Conservation (phyloP, 2,113 vertebrate species). For the Progne subis region DNA sequence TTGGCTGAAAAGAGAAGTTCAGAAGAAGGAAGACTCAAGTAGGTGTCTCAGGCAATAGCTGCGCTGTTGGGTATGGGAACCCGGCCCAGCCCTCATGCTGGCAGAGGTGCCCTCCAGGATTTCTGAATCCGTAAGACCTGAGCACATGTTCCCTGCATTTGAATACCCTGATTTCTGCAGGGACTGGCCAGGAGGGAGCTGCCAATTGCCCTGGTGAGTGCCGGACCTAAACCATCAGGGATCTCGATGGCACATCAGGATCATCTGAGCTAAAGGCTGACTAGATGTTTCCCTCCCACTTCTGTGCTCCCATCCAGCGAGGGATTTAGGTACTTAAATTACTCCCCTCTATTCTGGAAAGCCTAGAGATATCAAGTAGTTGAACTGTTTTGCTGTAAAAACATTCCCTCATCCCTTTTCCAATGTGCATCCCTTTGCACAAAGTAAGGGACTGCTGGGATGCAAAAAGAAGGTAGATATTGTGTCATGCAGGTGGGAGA, state of each 20-base stretch:
- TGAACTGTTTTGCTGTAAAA: neutral
- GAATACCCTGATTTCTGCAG: neutral
- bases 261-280: neutral
- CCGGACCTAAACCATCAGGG: neutral
- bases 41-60: neutral
- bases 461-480: neutral
- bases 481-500: neutral
- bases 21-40: neutral
- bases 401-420: neutral
- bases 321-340: neutral
- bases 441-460: neutral
- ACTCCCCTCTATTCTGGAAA: neutral
- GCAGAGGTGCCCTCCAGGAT: neutral
- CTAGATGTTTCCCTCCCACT: neutral
- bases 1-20: neutral
- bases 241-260: neutral
- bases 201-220: neutral
- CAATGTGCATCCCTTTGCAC: neutral
- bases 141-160: neutral
- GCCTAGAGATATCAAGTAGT: neutral
- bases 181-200: neutral
- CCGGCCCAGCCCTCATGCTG: neutral
- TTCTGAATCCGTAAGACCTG: neutral
- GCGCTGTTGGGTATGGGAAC: neutral
- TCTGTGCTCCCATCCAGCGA: neutral